A percentile compares a stretch with the other conserved stretches of the same genome.
Conservation (phyloP, 2,113 vertebrate genomes). For the Rafetus swinhoei region DNA sequence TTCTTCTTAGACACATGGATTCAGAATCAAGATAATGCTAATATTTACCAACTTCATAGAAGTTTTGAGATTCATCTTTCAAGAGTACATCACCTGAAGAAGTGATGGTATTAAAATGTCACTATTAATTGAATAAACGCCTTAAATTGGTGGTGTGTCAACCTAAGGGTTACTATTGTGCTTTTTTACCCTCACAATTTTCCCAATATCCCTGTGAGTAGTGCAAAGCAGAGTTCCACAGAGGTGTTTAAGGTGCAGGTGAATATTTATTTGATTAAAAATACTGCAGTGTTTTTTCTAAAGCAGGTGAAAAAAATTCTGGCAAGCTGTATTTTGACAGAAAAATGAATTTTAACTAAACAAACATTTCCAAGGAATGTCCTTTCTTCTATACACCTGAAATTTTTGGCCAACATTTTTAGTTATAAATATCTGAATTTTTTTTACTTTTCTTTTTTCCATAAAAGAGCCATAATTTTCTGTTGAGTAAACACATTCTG, state of each 20-base stretch:
- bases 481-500: neutral
- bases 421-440: neutral
- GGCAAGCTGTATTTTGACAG: neutral
- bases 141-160: neutral
- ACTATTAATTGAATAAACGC: neutral
- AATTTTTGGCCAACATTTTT: neutral
- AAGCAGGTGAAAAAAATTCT: neutral
- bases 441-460: neutral
- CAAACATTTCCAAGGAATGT: neutral
- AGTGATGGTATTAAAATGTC: neutral
- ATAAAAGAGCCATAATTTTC: neutral
- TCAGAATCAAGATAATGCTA: neutral
- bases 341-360: neutral
- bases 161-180: neutral
- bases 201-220: fast-evolving
- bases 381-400: too few species aligned
- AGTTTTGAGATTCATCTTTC: neutral
- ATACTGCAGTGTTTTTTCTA: fast-evolving
- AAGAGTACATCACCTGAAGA: fast-evolving
- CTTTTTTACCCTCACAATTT: neutral
- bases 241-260: neutral
- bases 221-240: neutral
- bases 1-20: neutral
- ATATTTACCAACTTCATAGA: neutral
- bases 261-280: neutral